Evolutionary conservation across 1,140 invertebrate genomes (phyloP).

Genomic region (Macrobrachium rosenbergii): DNA sequence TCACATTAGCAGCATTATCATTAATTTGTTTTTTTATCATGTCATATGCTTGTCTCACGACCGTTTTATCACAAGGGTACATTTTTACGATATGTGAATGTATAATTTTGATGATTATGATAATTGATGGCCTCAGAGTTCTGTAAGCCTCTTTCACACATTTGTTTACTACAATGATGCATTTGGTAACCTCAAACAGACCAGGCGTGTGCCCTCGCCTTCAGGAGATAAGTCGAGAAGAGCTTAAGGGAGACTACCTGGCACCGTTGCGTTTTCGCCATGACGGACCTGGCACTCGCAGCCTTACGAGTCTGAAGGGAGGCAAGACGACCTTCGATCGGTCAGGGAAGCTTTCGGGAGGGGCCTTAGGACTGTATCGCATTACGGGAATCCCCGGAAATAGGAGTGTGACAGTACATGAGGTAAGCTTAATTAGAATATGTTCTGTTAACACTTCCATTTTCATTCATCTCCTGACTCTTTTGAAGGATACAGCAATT

Average conservation of each 20-base stretch:
- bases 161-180: background rate
- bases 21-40: too few relatives aligned
- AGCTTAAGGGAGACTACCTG: conserved; percentile 70
- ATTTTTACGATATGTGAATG: too few relatives aligned
- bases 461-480: too few relatives aligned
- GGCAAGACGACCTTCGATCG: conserved; percentile 49
- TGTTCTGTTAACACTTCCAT: background rate
- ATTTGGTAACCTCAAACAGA: background rate
- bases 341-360: conserved; percentile 49
- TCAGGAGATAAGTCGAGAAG: conserved; percentile 67
- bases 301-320: conserved; percentile 64
- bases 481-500: too few relatives aligned
- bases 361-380: conserved; percentile 43
- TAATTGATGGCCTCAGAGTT: too few relatives aligned
- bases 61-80: too few relatives aligned
- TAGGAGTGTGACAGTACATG: conserved; percentile 25
- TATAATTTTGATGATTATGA: too few relatives aligned
- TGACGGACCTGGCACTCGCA: conserved; percentile 64
- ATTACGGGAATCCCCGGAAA: conserved; percentile 30
- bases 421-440: conserved; percentile 17
- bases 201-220: conserved; percentile 69
- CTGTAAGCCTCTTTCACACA: too few relatives aligned
- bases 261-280: conserved; percentile 66
- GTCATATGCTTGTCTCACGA: too few relatives aligned
- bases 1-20: too few relatives aligned